Base-by-base conservation (phyloP, 2,888 invertebrate species). In the Acleris sparsana region DNA sequence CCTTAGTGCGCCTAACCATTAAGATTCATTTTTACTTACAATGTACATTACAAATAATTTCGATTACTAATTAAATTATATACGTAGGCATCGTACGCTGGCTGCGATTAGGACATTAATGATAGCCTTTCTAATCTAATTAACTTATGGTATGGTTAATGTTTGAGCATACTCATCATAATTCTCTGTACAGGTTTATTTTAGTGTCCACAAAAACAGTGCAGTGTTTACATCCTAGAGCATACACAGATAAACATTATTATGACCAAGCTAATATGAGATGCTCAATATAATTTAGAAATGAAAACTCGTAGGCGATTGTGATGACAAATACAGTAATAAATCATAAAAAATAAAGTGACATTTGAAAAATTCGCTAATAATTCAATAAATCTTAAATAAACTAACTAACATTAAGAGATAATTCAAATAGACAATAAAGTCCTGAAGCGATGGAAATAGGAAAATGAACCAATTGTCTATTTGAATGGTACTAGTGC, bases 11-110 rank as follows among this genome's bases (percentile, higher is more conserved):
- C 78, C 83, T 87, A 87, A 80, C 75, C 77, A 95, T 87, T 84
- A 95, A 70, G 91, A 93, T 74, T 94, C 94, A 76, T 93, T 94
- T 79, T 94, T 94, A 64, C 87, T 92, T 71, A 82, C 94, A 76
- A 93, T 93, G 75, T 90, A 93, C 70, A 83, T 95, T 81, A 94
- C 93, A 76, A 94, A 95, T 85, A 87, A 89, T 88, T 89, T 89
- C 78, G 80, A 82, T 84, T 72, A 77, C 76, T 79, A 80, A 81
- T 79, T 69, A 76, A 75, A 71, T 75, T 72, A 78, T 69, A 72
- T 70, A 75, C 74, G 75, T 72, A 77, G 75, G 75, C 76, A 76
- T 67, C 75, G 72, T 74, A 76, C 73, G 18, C 57, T 52, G 57
- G 56, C 25, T 75, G 73, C 73, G 76, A 73, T 71, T 78, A 71